phyloP scores from a whole-genome alignment of 2,797 vertebrate genomes.

The Hyperoplus immaculatus region DNA sequence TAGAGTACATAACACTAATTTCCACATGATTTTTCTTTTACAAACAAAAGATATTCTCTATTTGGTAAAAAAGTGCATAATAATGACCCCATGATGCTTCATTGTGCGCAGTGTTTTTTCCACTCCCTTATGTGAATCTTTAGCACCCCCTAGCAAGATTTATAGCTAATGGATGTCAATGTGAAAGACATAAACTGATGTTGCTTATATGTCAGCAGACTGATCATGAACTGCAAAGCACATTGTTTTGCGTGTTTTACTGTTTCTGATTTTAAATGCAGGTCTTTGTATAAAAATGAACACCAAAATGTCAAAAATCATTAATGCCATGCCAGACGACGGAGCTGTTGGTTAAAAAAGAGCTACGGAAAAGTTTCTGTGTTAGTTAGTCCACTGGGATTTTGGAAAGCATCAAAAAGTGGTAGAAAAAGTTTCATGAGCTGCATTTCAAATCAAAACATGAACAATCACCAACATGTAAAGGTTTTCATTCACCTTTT shows the following conservation, averaged over 20 bases:
- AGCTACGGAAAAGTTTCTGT: not conserved
- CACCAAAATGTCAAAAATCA: not conserved
- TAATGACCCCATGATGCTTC: not conserved
- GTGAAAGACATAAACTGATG: not conserved
- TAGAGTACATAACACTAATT: not conserved
- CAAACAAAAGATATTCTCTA: not conserved
- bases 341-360: not conserved
- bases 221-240: not conserved
- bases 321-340: not conserved
- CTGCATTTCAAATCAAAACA: not conserved
- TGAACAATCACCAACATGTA: not conserved
- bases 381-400: not conserved
- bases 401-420: not conserved
- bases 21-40: not conserved
- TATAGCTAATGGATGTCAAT: conserved; percentile 2
- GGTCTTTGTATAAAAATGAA: not conserved
- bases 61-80: not conserved
- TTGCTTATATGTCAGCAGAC: not conserved
- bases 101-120: not conserved
- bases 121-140: not conserved
- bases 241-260: not conserved
- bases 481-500: not conserved
- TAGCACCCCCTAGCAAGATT: conserved; percentile 26
- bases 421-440: not conserved
- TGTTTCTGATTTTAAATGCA: not conserved